Conservation (phyloP, 2,888 invertebrate species). For the Pediacus dermestoides region DNA sequence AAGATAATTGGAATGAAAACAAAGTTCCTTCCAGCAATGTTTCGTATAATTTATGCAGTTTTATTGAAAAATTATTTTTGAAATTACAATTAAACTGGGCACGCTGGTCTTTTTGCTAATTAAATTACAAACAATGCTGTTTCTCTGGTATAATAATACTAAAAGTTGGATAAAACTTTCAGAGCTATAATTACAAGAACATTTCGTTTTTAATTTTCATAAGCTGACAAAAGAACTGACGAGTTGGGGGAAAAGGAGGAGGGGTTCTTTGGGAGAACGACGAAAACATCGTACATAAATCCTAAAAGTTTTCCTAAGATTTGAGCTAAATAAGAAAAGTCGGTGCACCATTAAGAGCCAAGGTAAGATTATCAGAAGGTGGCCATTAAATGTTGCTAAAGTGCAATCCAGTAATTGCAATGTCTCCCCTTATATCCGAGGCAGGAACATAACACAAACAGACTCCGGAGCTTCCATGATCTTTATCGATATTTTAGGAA, state of each 20-base stretch:
- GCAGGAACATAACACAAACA: conserved; percentile 8
- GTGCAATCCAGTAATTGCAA: conserved; percentile 13
- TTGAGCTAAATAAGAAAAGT: conserved; percentile 13
- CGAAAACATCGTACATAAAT: conserved; percentile 24
- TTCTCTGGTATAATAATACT: conserved; percentile 11
- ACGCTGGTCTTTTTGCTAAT: conserved; percentile 22
- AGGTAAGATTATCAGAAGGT: conserved; percentile 14
- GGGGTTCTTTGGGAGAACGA: conserved; percentile 9
- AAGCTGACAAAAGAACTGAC: conserved; percentile 17
- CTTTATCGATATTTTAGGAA: conserved; percentile 12
- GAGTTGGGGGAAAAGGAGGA: conserved; percentile 13
- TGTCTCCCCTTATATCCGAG: conserved; percentile 12
- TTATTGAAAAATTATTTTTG: too few relatives aligned
- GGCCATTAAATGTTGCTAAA: conserved; percentile 9
- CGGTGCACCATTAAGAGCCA: conserved; percentile 11
- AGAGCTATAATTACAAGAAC: conserved; percentile 12
- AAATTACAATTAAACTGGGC: too few relatives aligned
- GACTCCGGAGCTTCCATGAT: conserved; percentile 8
- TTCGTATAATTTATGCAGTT: too few relatives aligned
- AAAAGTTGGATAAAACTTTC: conserved; percentile 15
- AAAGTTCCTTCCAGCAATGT: too few relatives aligned
- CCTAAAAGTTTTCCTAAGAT: conserved; percentile 11
- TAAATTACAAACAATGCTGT: conserved; percentile 22
- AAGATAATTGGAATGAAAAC: too few relatives aligned
- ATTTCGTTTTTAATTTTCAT: conserved; percentile 25